These are phyloP conservation scores for Tylochromis polylepis DNA, from an alignment of 2,113 vertebrate species.

Conservation along the genomic window DNA sequence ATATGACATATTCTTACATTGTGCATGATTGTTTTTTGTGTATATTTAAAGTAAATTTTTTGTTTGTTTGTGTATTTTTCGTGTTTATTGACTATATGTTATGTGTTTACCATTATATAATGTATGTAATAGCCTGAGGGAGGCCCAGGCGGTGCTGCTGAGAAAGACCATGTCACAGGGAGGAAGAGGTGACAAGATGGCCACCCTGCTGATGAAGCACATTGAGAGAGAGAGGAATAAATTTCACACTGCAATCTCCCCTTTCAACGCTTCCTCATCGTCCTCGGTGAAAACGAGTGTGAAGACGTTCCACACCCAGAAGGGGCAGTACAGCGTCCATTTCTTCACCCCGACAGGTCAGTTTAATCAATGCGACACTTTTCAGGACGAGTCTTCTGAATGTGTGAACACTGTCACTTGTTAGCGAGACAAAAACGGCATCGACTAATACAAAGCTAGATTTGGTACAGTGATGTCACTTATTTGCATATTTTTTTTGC, in stretches of 20 bases:
- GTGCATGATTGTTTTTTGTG: background rate
- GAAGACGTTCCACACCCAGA: conserved; percentile 58
- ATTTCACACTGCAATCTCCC: background rate
- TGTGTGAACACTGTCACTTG: too few relatives aligned
- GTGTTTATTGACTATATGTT: background rate
- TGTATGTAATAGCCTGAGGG: conserved; percentile 61
- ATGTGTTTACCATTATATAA: background rate
- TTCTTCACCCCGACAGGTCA: conserved; percentile 28
- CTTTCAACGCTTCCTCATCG: background rate
- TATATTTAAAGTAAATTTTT: background rate
- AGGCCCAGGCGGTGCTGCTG: conserved; percentile 69
- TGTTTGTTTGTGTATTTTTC: background rate
- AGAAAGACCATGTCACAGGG: conserved; percentile 60
- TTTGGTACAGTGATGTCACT: background rate
- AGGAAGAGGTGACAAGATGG: conserved; percentile 68
- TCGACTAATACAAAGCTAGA: too few relatives aligned
- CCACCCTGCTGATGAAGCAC: conserved; percentile 66
- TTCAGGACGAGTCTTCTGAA: too few relatives aligned
- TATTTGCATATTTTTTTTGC: background rate
- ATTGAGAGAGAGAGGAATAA: conserved; percentile 65
- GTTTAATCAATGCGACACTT: background rate
- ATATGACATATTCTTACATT: background rate
- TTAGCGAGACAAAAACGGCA: too few relatives aligned
- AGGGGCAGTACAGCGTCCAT: conserved; percentile 50
- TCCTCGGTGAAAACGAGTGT: background rate